Evolutionary conservation across 1,140 invertebrate genomes (phyloP), one percentile per base, ranked within the genome.

Genomic region (Paramacrobiotus metropolitanus): DNA sequence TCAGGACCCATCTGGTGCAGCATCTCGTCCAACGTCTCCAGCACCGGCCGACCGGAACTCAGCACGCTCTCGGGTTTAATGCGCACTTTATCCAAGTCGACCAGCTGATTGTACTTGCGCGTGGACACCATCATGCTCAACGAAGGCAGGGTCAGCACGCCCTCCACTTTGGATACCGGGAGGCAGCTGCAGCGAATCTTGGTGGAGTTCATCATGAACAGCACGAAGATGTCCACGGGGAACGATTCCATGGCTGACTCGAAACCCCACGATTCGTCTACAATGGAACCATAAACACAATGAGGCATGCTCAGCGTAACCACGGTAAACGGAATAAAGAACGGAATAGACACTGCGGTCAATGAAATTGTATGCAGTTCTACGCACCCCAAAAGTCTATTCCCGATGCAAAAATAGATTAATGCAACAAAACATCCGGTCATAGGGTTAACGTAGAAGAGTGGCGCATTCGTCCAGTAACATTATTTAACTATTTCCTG

Each of bases 201-300:
- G 18, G 90, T 93, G 0, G 92, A 91, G 69, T 96, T 87, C 81
- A 96, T 93, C 70, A 92, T 86, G 74, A 97, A 91, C 72, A 95
- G 94, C 3, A 99, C 92, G 66, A 98, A 88, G 9, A 98, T 89
- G 76, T 99, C 93, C 0, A 99, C 90, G 0, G 93, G 93, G 70
- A 97, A 96, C 62, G 88, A 92, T 24, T 55, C 48, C 15, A 55
- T 28, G 15, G 48, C 48, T 15, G 48, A 15, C 28, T 55, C 48
- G 44, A 21, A 66, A 59, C 20, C 60, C 40, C 29, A 64, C 63
- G 44, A 44, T 24, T 55, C 48, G 28, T 24, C 48, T 55, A 55
- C n/a, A n/a, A 40, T 40, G 34, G n/a, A 40, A 40, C 9, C 9
- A 40, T n/a, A n/a, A n/a, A n/a, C n/a, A n/a, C n/a, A n/a, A n/a